These are phyloP conservation scores for Smittia aterrima DNA, from an alignment of 2,888 invertebrate species.

Conservation along the genomic window DNA sequence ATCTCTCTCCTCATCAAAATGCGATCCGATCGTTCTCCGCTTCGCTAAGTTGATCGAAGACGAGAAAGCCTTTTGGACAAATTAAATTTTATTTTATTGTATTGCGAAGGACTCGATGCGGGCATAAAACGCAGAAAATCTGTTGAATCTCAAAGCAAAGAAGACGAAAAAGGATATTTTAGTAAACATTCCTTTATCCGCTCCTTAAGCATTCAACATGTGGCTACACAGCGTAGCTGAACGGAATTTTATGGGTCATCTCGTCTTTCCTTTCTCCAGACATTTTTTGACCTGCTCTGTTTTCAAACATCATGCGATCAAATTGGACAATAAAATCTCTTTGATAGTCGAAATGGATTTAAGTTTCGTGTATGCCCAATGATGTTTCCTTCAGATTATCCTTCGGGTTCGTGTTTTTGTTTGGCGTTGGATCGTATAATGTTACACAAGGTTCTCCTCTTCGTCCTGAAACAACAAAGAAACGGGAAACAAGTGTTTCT, in stretches of 20 bases:
- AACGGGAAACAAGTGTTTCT: conserved; percentile 4
- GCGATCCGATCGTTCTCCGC: neutral
- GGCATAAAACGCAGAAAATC: conserved; percentile 9
- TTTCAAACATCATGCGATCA: conserved; percentile 27
- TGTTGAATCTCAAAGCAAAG: neutral
- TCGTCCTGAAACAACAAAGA: conserved; percentile 20
- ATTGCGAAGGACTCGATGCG: neutral
- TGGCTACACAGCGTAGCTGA: conserved; percentile 19
- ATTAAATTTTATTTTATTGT: neutral
- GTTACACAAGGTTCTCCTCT: neutral
- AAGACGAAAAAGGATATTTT: conserved; percentile 31
- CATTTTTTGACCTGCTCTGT: conserved; percentile 23
- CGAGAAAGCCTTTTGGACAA: neutral
- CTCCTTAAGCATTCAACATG: conserved; percentile 7
- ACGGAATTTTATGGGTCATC: neutral
- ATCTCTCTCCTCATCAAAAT: neutral
- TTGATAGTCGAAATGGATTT: neutral
- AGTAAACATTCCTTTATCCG: conserved; percentile 1
- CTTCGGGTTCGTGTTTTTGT: neutral
- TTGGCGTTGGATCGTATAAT: conserved; percentile 1
- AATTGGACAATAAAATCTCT: conserved; percentile 38
- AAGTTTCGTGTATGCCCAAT: neutral
- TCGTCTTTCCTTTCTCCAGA: neutral
- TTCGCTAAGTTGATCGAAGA: neutral
- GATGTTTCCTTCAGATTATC: conserved; percentile 5